Base-by-base conservation (phyloP, 2,797 vertebrate species). In the Aphelocoma californica region DNA sequence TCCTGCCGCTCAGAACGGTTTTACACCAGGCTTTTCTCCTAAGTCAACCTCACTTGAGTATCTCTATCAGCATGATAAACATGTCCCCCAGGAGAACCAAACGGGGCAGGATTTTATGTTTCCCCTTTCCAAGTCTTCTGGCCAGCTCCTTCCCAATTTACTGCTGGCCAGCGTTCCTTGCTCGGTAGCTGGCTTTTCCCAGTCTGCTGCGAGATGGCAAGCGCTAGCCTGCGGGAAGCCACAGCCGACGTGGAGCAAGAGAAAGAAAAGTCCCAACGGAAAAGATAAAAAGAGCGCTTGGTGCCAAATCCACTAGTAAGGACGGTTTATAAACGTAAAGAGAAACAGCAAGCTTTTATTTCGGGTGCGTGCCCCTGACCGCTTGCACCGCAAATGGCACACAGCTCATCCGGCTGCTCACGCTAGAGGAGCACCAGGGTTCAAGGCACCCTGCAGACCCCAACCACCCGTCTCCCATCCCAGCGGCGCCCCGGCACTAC, bases 51-150 rank as follows among this genome's bases (percentile, higher is more conserved):
- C 70, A 24, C 40, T 6, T 4, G 40, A 70, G 31, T 9, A 12
- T 31, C 65, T 79, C 5, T 0, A 7, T 5, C 20, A 36, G 28
- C 0, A 1, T 2, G 36, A 29, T 7, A 64, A 60, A 15, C 0
- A 1, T 14, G 71, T 9, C 17, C 44, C 34, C 15, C 23, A 4
- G 9, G 21, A 88, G 47, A 23, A 15, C 48, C 8, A 23, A 72
- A 51, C 8, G 14, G 14, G 19, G 4, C 4, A 26, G 38, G 18
- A 42, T 51, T 79, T 74, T 16, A 31, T 1, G 28, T 13, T 58
- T 61, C 16, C 48, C 45, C 29, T 70, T 88, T 77, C 24, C 24
- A 11, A 10, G n/a, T 24, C 26, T 26, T 29, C 57, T 0, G 12
- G 38, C 31, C 66, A 73, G 66, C 29, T 62, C n/a, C n/a, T 38